Evolutionary conservation across 2,888 invertebrate genomes (phyloP).

Genomic region (Napeogenes inachia): DNA sequence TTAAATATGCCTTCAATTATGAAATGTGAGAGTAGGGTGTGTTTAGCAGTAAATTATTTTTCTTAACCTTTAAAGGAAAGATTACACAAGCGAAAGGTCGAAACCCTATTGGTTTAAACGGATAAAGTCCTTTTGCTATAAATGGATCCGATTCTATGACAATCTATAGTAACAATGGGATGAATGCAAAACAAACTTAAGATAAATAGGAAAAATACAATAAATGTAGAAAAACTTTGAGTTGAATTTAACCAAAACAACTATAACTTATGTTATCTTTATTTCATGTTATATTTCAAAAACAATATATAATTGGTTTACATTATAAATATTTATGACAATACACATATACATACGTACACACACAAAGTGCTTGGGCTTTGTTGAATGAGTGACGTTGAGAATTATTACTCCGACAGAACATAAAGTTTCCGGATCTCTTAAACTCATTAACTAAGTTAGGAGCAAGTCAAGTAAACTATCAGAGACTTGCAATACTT

Average conservation of each 20-base stretch:
- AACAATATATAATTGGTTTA: no score
- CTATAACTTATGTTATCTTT: no score
- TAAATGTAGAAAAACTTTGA: neutral
- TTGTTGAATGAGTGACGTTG: no score
- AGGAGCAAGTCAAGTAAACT: conserved; percentile 17
- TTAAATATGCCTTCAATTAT: no score
- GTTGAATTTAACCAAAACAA: neutral
- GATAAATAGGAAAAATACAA: neutral
- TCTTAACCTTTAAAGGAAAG: neutral
- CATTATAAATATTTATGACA: no score
- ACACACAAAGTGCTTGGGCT: no score
- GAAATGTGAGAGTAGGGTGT: no score
- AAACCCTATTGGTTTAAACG: conserved; percentile 1
- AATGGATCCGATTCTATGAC: neutral
- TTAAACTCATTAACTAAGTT: conserved; percentile 27
- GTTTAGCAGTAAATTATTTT: conserved; percentile 1
- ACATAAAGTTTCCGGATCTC: conserved; percentile 16
- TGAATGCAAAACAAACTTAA: neutral
- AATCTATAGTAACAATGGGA: neutral
- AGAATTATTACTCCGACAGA: conserved; percentile 6
- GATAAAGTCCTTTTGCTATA: neutral
- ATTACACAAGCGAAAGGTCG: conserved; percentile 2
- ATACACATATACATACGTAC: no score
- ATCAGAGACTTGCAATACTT: conserved; percentile 15
- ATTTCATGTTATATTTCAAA: no score